Evolutionary conservation across 2,113 vertebrate species (phyloP), one percentile per base, ranked within the genome.

Genomic region (Thomomys bottae): DNA sequence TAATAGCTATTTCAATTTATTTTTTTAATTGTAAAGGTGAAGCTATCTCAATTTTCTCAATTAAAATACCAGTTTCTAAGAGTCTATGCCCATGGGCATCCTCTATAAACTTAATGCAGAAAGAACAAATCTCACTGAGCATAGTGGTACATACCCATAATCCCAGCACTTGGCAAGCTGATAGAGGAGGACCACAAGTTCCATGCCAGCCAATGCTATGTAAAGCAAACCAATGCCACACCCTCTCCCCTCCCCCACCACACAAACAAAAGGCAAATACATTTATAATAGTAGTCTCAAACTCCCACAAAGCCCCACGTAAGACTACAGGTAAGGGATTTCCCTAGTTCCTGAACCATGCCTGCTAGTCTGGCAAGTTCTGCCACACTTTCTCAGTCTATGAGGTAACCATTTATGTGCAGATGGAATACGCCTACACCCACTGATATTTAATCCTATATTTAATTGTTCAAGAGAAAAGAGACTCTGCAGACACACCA

Each of bases 1-100:
- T 73, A 93, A 54, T 23, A 75, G 64, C 15, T 21, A 30, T 63
- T 80, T 18, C 72, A 54, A 54, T 17, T 17, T 18, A 54, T 18
- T 54, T 54, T 54, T 45, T 45, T 45, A 45, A 54, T 54, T 54
- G 14, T 54, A 54, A 17, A 54, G 49, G 15, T 12, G 49, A 54
- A 54, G 49, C 49, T 54, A 54, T 54, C 49, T 18, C 49, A 54
- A 17, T 54, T 54, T 54, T 18, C 15, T 54, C 49, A 23, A 71
- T 57, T n/a, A 36, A 88, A 88, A 76, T 20, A 11, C 92, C 84
- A 66, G 92, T 88, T 88, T 89, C 75, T 40, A 23, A 76, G 78
- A n/a, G 63, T 75, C 84, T 3, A 28, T 42, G 36, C 57, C n/a
- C 64, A 87, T 49, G 36, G 38, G 5, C 40, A 67, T 23, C 77